Base-by-base conservation (phyloP, 2,797 vertebrate genomes). In the Sphenodon punctatus region DNA sequence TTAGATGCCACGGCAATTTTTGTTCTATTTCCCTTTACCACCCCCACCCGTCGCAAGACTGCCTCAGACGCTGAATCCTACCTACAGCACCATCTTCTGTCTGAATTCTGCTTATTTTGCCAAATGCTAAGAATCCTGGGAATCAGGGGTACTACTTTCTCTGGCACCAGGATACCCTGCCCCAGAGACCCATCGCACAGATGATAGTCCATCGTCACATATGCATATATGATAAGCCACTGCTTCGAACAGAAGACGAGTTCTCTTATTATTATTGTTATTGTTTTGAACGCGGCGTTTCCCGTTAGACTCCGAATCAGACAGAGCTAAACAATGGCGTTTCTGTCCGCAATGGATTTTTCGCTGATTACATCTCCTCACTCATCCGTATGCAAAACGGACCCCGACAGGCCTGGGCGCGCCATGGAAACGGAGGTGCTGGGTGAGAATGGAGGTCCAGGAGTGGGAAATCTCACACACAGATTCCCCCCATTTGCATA, bases 301-400 rank as follows among this genome's bases (percentile, higher is more conserved):
- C n/a, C 86, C 91, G 85, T 89, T 90, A 85, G 80, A 66, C 81
- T 78, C 88, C 88, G 68, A 68, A 89, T 89, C 93, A 94, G 92
- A 90, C 92, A 43, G 85, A 49, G 56, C 42, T 36, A 91, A 86
- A 96, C 94, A 95, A 96, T 92, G 92, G 91, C 5, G 78, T 90
- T 94, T n/a, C 94, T 96, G 94, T 95, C 90, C 87, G 88, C 45
- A 65, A 92, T 91, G 85, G 89, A 90, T 92, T 90, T 86, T 59
- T 59, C 69, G 89, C 82, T 83, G 88, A 89, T 88, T 85, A 87
- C 93, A 86, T 91, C 93, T 88, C 91, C 85, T 90, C 82, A 91
- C 95, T 95, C 95, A 94, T 96, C 95, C 93, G 93, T 93, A 93
- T 94, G 95, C 95, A 94, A 93, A 91, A 91, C 79, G 94, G 91